Percentiles rank a stretch among this genome's conserved stretches.
These are phyloP conservation scores for Tupaia chinensis DNA, from an alignment of 2,113 vertebrate species.

Conservation along the genomic window DNA sequence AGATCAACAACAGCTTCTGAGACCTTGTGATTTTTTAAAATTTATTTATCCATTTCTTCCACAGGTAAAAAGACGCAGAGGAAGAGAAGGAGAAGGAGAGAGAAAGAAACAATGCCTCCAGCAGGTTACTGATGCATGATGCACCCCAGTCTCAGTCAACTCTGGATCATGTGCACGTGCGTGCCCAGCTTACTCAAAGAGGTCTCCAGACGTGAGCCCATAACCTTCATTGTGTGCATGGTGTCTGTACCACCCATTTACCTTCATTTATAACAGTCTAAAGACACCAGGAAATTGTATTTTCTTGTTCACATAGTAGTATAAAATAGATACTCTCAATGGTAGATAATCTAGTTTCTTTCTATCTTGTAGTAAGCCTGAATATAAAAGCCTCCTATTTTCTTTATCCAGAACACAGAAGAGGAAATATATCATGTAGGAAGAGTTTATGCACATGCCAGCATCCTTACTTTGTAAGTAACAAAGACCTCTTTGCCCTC, in stretches of 20 bases:
- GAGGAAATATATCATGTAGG: background rate
- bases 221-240: too few relatives aligned
- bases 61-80: too few relatives aligned
- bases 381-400: background rate
- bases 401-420: background rate
- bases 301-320: background rate
- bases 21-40: too few relatives aligned
- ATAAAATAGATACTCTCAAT: background rate
- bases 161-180: too few relatives aligned
- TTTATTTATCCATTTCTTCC: too few relatives aligned
- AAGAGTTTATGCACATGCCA: background rate
- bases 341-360: background rate
- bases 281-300: background rate
- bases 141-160: too few relatives aligned
- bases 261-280: background rate
- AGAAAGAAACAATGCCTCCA: too few relatives aligned
- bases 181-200: too few relatives aligned
- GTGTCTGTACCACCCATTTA: background rate
- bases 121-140: too few relatives aligned
- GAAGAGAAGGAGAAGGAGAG: too few relatives aligned
- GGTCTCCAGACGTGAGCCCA: too few relatives aligned
- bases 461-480: background rate
- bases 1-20: too few relatives aligned
- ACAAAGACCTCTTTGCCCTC: background rate
- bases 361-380: background rate